phyloP scores from a whole-genome alignment of 1,140 invertebrate genomes.

The Drosophila nannoptera region DNA sequence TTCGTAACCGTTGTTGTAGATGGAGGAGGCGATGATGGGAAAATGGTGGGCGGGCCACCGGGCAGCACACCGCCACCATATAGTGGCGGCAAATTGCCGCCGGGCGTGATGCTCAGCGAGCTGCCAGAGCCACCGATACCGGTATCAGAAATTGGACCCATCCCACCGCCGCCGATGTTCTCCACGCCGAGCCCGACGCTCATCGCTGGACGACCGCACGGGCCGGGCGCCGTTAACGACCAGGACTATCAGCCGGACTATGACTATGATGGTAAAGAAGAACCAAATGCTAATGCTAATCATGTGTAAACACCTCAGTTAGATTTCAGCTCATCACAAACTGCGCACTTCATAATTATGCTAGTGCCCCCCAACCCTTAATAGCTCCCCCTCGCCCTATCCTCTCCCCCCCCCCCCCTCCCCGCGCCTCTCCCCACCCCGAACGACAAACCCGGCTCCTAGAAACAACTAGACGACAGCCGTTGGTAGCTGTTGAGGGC shows the following conservation, averaged over 20 bases:
- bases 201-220: conserved; percentile 81
- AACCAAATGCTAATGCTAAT: background rate
- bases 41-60: conserved; percentile 79
- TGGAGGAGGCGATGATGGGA: conserved; percentile 80
- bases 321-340: conserved; percentile 50
- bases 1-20: conserved; percentile 74
- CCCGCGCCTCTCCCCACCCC: too few relatives aligned
- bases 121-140: conserved; percentile 94
- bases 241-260: conserved; percentile 80
- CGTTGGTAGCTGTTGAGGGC: too few relatives aligned
- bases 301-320: background rate
- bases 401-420: too few relatives aligned
- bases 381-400: too few relatives aligned
- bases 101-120: conserved; percentile 86
- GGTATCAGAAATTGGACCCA: conserved; percentile 94
- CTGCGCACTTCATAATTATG: conserved; percentile 71
- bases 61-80: conserved; percentile 81
- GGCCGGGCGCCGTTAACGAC: conserved; percentile 78
- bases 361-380: conserved; percentile 48
- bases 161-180: conserved; percentile 97
- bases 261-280: conserved; percentile 84
- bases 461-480: too few relatives aligned
- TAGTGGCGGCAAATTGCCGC: conserved; percentile 70
- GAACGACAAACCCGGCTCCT: too few relatives aligned
- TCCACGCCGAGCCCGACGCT: conserved; percentile 90